phyloP scores from a whole-genome alignment of 2,113 vertebrate genomes.

The Halichoerus grypus region DNA sequence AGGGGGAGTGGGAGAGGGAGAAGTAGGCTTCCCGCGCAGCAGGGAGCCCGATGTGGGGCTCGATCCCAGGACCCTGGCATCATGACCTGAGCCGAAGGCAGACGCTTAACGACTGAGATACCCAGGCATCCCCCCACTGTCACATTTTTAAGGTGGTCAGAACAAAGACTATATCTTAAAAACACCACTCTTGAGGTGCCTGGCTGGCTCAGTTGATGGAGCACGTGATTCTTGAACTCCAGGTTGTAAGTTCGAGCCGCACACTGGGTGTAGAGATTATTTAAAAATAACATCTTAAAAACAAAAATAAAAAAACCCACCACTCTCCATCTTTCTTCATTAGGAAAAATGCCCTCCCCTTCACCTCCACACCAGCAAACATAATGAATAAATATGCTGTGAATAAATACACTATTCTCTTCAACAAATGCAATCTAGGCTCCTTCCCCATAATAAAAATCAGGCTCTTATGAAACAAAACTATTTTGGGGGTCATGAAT shows the following conservation, averaged over 20 bases:
- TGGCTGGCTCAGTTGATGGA: background rate
- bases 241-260: background rate
- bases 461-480: background rate
- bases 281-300: background rate
- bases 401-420: background rate
- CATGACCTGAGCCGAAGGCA: no score
- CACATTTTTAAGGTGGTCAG: background rate
- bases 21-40: no score
- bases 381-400: background rate
- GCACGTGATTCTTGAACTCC: background rate
- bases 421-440: background rate
- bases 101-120: no score
- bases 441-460: background rate
- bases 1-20: no score
- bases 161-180: constrained; percentile 2
- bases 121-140: background rate
- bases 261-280: background rate
- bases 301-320: background rate
- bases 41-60: no score
- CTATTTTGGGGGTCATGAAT: background rate
- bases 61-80: no score
- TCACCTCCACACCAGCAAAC: background rate
- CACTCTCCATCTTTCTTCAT: background rate
- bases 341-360: background rate
- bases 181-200: background rate